A percentile compares a stretch with the other conserved stretches of the same genome.
Conservation (phyloP, 2,888 invertebrate genomes). For the Caenorhabditis becei region DNA sequence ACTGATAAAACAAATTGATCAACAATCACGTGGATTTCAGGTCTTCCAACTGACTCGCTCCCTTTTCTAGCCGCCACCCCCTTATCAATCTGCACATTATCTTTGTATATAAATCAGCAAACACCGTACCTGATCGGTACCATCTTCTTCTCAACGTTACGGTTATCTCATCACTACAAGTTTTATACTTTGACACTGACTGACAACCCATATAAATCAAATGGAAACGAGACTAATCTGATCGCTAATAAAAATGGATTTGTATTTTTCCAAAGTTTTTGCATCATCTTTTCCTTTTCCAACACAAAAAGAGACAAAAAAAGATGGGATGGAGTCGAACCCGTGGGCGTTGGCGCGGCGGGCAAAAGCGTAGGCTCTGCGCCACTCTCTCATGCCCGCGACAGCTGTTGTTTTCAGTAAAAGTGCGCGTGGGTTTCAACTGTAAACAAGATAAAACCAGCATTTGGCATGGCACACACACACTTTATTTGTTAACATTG, state of each 20-base stretch:
- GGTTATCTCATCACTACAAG: slow-evolving; percentile 43
- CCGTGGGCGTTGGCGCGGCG: no score
- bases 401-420: no score
- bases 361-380: no score
- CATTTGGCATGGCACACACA: neutral
- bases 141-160: slow-evolving; percentile 21
- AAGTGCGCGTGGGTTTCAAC: no score
- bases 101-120: slow-evolving; percentile 17
- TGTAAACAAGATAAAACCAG: no score
- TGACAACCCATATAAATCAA: slow-evolving; percentile 2
- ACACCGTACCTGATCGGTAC: slow-evolving; percentile 33
- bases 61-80: slow-evolving; percentile 41
- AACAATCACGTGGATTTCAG: slow-evolving; percentile 19
- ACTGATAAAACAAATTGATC: neutral
- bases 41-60: slow-evolving; percentile 67
- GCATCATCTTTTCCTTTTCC: no score
- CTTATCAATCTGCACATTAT: neutral
- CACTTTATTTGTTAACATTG: neutral
- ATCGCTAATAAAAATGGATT: neutral
- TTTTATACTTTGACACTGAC: slow-evolving; percentile 21
- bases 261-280: neutral
- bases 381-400: no score
- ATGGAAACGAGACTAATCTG: neutral
- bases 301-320: no score
- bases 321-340: no score